These are phyloP conservation scores for Monochamus alternatus DNA, from an alignment of 2,888 invertebrate genomes.

Conservation along the genomic window DNA sequence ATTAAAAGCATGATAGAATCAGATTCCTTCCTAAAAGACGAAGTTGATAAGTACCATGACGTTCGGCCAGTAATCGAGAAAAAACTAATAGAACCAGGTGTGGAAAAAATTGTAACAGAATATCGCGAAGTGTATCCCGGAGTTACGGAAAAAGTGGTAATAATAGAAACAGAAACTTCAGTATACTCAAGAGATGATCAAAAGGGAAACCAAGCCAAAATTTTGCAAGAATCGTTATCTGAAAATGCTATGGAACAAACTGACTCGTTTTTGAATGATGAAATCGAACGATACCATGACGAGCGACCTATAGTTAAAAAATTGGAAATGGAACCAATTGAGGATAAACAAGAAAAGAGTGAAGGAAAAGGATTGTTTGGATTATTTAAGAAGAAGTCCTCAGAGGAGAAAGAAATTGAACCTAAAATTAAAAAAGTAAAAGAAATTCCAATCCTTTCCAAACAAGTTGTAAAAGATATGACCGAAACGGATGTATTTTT, in stretches of 20 bases:
- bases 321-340: conserved; percentile 4
- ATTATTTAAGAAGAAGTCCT: conserved; percentile 55
- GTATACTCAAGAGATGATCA: neutral
- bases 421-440: conserved; percentile 31
- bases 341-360: conserved; percentile 4
- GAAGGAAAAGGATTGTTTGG: conserved; percentile 50
- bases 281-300: conserved; percentile 56
- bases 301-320: conserved; percentile 47
- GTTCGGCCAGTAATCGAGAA: conserved; percentile 10
- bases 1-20: neutral
- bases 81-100: neutral
- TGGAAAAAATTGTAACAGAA: neutral
- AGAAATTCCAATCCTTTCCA: conserved; percentile 18
- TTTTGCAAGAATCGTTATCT: conserved; percentile 21
- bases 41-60: conserved; percentile 27
- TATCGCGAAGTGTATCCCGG: too few relatives aligned
- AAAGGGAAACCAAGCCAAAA: neutral
- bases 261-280: conserved; percentile 50
- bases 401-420: conserved; percentile 45
- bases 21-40: conserved; percentile 34
- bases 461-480: conserved; percentile 39
- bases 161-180: neutral
- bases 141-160: too few relatives aligned
- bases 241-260: conserved; percentile 41
- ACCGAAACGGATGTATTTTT: conserved; percentile 44